Evolutionary conservation across 2,113 vertebrate species (phyloP).

Genomic region (Cololabis saira): DNA sequence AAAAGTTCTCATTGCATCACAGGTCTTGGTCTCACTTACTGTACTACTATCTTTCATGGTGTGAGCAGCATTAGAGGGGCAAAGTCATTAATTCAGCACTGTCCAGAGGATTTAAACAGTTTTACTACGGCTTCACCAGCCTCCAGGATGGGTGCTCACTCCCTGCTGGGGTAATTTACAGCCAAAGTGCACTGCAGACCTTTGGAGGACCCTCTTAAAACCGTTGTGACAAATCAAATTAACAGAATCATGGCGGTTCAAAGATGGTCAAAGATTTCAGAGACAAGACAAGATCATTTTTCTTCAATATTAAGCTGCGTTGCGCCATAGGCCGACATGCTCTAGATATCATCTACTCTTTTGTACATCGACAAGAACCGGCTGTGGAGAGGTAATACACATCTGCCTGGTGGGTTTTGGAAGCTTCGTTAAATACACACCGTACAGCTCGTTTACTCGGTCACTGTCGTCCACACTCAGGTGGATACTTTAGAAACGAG

Average conservation of each 20-base stretch:
- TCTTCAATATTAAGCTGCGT: background rate
- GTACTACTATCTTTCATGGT: background rate
- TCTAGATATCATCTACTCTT: constrained; percentile 26
- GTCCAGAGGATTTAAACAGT: constrained; percentile 5
- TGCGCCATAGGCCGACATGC: constrained; percentile 4
- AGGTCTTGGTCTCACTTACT: too few relatives aligned
- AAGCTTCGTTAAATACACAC: constrained; percentile 29
- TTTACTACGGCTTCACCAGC: constrained; percentile 17
- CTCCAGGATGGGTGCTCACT: background rate
- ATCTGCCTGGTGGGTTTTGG: background rate
- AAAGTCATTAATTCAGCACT: constrained; percentile 14
- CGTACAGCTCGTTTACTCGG: constrained; percentile 28
- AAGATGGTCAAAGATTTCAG: constrained; percentile 46
- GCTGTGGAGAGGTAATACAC: constrained; percentile 4
- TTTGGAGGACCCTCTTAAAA: constrained; percentile 12
- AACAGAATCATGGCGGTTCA: constrained; percentile 18
- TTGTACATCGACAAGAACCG: constrained; percentile 19
- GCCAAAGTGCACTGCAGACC: background rate
- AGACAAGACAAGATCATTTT: constrained; percentile 26
- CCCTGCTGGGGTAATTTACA: constrained; percentile 1
- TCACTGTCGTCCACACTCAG: constrained; percentile 39
- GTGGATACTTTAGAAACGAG: constrained; percentile 43
- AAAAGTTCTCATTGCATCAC: too few relatives aligned
- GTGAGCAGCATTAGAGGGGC: constrained; percentile 20
- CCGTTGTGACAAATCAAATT: constrained; percentile 16